These are phyloP conservation scores for Acarapis woodi DNA, from an alignment of 1,140 invertebrate species.

Conservation along the genomic window DNA sequence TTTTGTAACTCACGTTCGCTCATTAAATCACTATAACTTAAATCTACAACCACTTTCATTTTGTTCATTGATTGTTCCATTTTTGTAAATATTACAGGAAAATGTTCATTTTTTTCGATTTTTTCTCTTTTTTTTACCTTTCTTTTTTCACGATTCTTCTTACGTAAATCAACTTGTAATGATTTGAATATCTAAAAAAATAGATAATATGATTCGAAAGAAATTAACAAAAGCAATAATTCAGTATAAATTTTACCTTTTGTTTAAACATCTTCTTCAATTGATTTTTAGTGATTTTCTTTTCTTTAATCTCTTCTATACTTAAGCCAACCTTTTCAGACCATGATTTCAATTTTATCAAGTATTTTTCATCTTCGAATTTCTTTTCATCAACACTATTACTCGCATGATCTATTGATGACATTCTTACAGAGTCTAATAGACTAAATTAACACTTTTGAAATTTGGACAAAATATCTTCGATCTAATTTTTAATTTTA, in stretches of 20 bases:
- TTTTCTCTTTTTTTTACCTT: not conserved
- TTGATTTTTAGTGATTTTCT: not conserved
- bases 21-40: slow-evolving; percentile 8
- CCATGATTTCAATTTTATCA: not conserved
- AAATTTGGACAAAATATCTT: too few species aligned
- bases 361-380: too few species aligned
- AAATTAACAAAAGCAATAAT: not conserved
- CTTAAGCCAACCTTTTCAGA: not conserved
- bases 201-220: too few species aligned
- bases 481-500: too few species aligned
- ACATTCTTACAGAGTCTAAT: too few species aligned
- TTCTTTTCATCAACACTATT: too few species aligned
- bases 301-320: not conserved
- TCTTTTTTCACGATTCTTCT: not conserved
- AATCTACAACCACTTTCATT: slow-evolving; percentile 7
- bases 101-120: not conserved
- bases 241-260: not conserved
- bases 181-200: too few species aligned
- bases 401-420: too few species aligned
- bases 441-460: too few species aligned
- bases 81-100: not conserved
- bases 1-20: slow-evolving; percentile 36
- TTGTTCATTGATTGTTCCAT: slow-evolving; percentile 9
- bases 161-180: not conserved
- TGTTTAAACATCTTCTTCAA: not conserved